phyloP scores from a whole-genome alignment of 1,140 invertebrate species.

The Drosophila equinoxialis region DNA sequence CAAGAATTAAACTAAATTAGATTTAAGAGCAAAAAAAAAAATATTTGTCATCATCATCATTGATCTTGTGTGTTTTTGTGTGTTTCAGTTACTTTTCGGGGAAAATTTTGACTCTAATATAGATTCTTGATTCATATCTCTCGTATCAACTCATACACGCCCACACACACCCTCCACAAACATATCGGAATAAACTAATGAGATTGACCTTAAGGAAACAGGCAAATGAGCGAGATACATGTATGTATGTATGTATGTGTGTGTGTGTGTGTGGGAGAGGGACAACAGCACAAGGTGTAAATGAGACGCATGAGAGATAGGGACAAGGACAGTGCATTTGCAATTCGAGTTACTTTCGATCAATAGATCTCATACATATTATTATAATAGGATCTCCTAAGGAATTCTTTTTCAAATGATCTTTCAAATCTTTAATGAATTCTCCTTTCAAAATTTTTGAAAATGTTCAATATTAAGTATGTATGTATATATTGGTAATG shows the following conservation, averaged over 20 bases:
- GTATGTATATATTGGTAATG: no score
- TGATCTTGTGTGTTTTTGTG: neutral
- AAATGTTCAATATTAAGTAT: no score
- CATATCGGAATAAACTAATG: neutral
- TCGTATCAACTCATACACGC: conserved; percentile 8
- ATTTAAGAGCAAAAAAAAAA: conserved; percentile 25
- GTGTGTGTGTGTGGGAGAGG: conserved; percentile 1
- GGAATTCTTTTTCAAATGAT: neutral
- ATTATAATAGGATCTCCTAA: no score
- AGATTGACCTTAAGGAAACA: neutral
- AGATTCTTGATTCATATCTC: neutral
- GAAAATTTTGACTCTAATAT: neutral
- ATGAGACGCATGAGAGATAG: conserved; percentile 3
- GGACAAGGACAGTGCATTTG: neutral
- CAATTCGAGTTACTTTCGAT: neutral
- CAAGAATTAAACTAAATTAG: conserved; percentile 24
- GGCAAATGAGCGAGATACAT: conserved; percentile 1
- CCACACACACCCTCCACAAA: no score
- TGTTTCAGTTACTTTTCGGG: neutral
- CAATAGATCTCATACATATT: neutral
- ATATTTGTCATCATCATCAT: conserved; percentile 24
- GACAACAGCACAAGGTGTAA: neutral
- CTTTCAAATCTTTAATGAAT: no score
- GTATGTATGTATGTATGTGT: conserved; percentile 17
- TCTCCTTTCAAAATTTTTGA: no score